These are phyloP conservation scores for Zoanthus solanderi DNA, from an alignment of 92 coral and sea anemone genomes.

Conservation along the genomic window DNA sequence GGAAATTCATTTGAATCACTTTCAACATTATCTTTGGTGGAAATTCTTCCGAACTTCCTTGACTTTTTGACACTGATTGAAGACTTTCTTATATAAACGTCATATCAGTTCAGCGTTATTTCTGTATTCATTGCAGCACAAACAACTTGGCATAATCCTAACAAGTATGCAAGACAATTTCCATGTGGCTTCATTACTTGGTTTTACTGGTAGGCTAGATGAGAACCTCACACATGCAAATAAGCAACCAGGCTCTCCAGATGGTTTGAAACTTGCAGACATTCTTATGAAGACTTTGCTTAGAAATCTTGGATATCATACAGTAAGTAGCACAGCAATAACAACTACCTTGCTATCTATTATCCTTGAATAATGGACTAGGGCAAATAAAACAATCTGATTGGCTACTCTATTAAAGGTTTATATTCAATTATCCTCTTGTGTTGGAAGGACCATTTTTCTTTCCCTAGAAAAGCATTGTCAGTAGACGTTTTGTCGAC, in stretches of 20 bases:
- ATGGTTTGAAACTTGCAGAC: slow-evolving; percentile 69
- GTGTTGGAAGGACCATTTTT: too few species aligned
- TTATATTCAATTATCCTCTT: too few species aligned
- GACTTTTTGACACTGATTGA: too few species aligned
- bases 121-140: slow-evolving; percentile 54
- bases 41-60: too few species aligned
- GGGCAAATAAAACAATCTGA: too few species aligned
- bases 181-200: slow-evolving; percentile 82
- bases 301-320: slow-evolving; percentile 73
- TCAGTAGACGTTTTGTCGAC: too few species aligned
- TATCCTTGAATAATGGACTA: too few species aligned
- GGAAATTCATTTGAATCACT: too few species aligned
- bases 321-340: slow-evolving; percentile 54
- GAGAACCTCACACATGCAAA: slow-evolving; percentile 41
- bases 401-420: too few species aligned
- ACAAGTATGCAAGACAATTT: slow-evolving; percentile 88
- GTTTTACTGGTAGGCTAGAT: slow-evolving; percentile 63
- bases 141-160: slow-evolving; percentile 81
- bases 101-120: not conserved
- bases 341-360: not conserved
- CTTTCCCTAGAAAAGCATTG: too few species aligned
- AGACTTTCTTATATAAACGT: not conserved
- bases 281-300: slow-evolving; percentile 82
- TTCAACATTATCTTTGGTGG: too few species aligned
- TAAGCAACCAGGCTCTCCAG: slow-evolving; percentile 26